A percentile compares a stretch with the other conserved stretches of the same genome.
These are phyloP conservation scores for Caenorhabditis panamensis DNA, from an alignment of 2,888 invertebrate species.

Conservation along the genomic window DNA sequence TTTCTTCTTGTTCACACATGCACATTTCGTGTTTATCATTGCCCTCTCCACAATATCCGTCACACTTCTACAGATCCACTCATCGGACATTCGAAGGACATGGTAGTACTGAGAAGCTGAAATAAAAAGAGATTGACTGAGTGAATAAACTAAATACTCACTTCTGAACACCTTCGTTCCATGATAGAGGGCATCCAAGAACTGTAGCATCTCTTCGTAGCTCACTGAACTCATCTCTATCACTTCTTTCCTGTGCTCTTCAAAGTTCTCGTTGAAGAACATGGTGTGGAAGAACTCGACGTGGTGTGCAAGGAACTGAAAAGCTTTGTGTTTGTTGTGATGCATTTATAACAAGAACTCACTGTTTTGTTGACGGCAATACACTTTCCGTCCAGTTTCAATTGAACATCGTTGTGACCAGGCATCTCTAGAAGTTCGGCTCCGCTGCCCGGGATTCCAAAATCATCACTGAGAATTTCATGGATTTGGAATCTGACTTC, in stretches of 20 bases:
- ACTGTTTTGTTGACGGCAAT: constrained; percentile 26
- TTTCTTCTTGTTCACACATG: constrained; percentile 29
- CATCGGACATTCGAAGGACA: constrained; percentile 35
- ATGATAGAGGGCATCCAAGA: constrained; percentile 46
- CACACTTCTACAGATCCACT: constrained; percentile 36
- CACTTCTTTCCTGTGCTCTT: constrained; percentile 12
- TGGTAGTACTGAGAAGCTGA: constrained; percentile 27
- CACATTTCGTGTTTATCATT: constrained; percentile 1
- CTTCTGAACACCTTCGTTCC: constrained; percentile 26
- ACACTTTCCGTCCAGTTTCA: constrained; percentile 14
- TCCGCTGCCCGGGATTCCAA: neutral
- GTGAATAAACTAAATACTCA: no score
- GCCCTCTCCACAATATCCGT: constrained; percentile 18
- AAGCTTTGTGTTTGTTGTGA: neutral
- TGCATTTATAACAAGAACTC: no score
- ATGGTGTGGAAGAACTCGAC: constrained; percentile 20
- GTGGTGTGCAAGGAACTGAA: constrained; percentile 43
- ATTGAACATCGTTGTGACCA: neutral
- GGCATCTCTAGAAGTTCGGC: constrained; percentile 12
- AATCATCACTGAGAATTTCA: neutral
- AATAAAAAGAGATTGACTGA: neutral
- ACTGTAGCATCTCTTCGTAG: constrained; percentile 11
- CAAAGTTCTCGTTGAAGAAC: constrained; percentile 39
- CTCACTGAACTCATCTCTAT: constrained; percentile 9
- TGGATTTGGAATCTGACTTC: neutral